These are phyloP conservation scores for Elmis aenea DNA, from an alignment of 2,888 invertebrate species.

Conservation along the genomic window DNA sequence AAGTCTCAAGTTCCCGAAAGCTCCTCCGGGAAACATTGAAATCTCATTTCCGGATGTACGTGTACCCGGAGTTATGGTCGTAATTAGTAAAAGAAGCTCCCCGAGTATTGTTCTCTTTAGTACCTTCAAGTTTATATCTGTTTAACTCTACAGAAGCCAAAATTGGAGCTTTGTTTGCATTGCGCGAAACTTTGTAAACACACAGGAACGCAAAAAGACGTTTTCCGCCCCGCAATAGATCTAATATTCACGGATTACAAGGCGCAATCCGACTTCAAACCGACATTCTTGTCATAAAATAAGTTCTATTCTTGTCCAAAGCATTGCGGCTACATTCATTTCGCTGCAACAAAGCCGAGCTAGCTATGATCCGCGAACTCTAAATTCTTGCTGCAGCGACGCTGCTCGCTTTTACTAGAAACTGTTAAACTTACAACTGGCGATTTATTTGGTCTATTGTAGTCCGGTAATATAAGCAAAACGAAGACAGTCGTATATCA, in stretches of 20 bases:
- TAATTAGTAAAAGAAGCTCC: constrained; percentile 43
- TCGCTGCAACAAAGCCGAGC: constrained; percentile 9
- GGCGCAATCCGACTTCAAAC: too few relatives aligned
- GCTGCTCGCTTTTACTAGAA: constrained; percentile 2
- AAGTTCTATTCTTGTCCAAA: constrained; percentile 2
- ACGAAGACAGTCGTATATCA: constrained; percentile 27
- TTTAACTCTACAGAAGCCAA: too few relatives aligned
- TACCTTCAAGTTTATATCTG: constrained; percentile 10
- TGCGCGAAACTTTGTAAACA: too few relatives aligned
- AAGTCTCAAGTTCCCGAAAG: constrained; percentile 31
- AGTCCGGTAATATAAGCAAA: constrained; percentile 24
- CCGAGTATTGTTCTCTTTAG: constrained; percentile 17
- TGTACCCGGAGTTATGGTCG: constrained; percentile 34
- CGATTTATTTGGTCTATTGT: constrained; percentile 11
- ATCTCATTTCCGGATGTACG: constrained; percentile 46
- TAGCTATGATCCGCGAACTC: too few relatives aligned
- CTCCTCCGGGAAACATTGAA: constrained; percentile 49
- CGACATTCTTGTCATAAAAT: too few relatives aligned
- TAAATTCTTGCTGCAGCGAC: constrained; percentile 6
- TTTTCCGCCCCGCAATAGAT: too few relatives aligned
- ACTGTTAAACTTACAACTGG: constrained; percentile 3
- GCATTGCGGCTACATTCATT: constrained; percentile 7
- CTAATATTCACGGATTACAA: too few relatives aligned
- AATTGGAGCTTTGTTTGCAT: too few relatives aligned
- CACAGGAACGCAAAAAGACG: too few relatives aligned